These are phyloP conservation scores for Nasonovia ribisnigri DNA, from an alignment of 2,888 invertebrate species.

Conservation along the genomic window DNA sequence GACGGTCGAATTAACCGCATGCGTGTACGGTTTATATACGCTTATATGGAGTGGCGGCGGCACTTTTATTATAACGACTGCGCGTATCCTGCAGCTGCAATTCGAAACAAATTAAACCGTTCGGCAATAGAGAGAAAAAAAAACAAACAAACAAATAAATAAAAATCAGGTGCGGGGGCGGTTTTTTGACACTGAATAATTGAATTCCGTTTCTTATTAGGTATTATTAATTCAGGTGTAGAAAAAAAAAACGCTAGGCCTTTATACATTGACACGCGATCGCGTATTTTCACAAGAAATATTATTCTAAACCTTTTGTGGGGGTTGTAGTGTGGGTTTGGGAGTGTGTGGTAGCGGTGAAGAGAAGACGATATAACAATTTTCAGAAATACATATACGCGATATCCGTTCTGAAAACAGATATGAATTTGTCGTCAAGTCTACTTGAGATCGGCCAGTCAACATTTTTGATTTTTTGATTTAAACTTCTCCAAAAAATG, in stretches of 20 bases:
- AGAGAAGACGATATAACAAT: background rate
- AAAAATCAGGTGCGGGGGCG: background rate
- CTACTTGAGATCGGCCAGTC: too few species aligned
- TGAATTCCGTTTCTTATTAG: constrained; percentile 1
- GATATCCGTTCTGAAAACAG: too few species aligned
- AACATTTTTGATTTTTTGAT: too few species aligned
- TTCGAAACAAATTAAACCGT: constrained; percentile 37
- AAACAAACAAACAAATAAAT: constrained; percentile 22
- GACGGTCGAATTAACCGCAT: constrained; percentile 46
- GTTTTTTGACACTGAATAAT: constrained; percentile 32
- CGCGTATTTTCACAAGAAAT: background rate
- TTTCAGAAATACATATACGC: background rate
- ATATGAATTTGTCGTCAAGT: too few species aligned
- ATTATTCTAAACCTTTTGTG: background rate
- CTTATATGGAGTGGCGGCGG: background rate
- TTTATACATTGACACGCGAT: background rate
- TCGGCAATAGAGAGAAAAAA: too few species aligned
- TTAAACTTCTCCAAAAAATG: too few species aligned
- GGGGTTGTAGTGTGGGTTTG: too few species aligned
- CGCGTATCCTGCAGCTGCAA: background rate
- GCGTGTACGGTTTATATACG: background rate
- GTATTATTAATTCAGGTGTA: background rate
- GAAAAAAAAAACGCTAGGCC: background rate
- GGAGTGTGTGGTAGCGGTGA: too few species aligned
- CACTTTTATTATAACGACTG: constrained; percentile 14